phyloP scores from a whole-genome alignment of 2,888 invertebrate species.

The Philopedon plagiatum region DNA sequence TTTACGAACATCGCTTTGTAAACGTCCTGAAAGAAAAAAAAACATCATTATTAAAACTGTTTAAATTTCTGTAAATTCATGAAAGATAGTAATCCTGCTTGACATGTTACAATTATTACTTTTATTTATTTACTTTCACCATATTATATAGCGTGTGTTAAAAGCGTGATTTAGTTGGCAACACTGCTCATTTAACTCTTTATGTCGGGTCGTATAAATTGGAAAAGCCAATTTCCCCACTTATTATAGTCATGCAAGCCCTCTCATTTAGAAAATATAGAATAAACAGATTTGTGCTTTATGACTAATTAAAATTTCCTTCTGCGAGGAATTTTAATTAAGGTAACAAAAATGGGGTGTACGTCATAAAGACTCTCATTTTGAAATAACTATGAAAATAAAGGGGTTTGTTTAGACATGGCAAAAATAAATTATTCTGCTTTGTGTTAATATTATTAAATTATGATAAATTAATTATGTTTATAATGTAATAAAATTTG shows the following conservation, averaged over 20 bases:
- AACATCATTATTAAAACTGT: no score
- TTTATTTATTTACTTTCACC: constrained; percentile 3
- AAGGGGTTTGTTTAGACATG: neutral
- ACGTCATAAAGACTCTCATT: constrained; percentile 7
- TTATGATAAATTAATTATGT: no score
- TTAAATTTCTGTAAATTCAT: no score
- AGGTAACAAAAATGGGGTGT: constrained; percentile 14
- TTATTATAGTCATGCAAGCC: constrained; percentile 32
- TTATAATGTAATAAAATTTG: no score
- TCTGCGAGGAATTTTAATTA: constrained; percentile 32
- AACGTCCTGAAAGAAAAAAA: no score
- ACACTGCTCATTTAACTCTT: constrained; percentile 33
- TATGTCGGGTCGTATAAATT: constrained; percentile 33
- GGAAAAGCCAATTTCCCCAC: constrained; percentile 34
- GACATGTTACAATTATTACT: no score
- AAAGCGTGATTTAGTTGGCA: constrained; percentile 23
- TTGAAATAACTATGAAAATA: constrained; percentile 11
- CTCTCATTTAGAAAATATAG: constrained; percentile 23
- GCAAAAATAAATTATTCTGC: neutral
- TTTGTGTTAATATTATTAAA: neutral
- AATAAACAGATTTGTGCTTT: constrained; percentile 39
- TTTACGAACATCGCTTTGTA: no score
- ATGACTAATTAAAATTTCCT: constrained; percentile 37
- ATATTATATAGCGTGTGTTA: constrained; percentile 13
- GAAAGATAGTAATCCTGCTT: no score